These are phyloP conservation scores for Melanotaenia duboulayi DNA, from an alignment of 2,113 vertebrate species.

Conservation along the genomic window DNA sequence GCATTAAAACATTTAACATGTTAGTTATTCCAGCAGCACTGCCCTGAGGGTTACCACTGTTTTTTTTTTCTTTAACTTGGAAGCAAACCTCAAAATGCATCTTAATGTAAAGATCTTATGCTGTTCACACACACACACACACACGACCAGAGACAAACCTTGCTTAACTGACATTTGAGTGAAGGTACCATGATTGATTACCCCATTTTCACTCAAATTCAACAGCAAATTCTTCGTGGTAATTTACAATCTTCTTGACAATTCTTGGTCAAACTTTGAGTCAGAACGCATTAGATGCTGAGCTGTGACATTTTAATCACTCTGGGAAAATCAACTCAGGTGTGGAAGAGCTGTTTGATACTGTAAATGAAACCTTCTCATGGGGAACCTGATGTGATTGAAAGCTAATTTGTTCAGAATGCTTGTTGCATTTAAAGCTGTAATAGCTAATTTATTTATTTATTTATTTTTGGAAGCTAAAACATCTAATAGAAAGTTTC, in stretches of 20 bases:
- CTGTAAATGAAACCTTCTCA: conserved; percentile 47
- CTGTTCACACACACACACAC: neutral
- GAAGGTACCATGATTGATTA: conserved; percentile 70
- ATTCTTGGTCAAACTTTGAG: conserved; percentile 64
- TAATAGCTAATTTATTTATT: neutral
- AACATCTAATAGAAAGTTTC: neutral
- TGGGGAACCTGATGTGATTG: conserved; percentile 4
- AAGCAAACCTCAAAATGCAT: conserved; percentile 23
- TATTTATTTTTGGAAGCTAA: neutral
- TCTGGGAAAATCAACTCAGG: conserved; percentile 56
- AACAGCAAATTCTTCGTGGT: conserved; percentile 44
- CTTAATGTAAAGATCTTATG: conserved; percentile 23
- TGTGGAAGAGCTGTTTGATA: conserved; percentile 56
- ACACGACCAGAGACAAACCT: conserved; percentile 10
- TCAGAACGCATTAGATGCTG: conserved; percentile 65
- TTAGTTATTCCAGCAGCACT: conserved; percentile 1
- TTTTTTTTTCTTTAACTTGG: conserved; percentile 19
- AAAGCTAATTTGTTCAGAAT: conserved; percentile 41
- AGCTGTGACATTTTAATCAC: conserved; percentile 77
- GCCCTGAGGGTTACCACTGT: conserved; percentile 12
- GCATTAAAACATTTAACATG: conserved; percentile 23
- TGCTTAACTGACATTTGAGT: conserved; percentile 67
- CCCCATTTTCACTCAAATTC: conserved; percentile 38
- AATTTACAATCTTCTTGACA: conserved; percentile 58
- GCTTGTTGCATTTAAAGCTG: conserved; percentile 7